Conservation (phyloP, 2,888 invertebrate species). For the Congeria kusceri region DNA sequence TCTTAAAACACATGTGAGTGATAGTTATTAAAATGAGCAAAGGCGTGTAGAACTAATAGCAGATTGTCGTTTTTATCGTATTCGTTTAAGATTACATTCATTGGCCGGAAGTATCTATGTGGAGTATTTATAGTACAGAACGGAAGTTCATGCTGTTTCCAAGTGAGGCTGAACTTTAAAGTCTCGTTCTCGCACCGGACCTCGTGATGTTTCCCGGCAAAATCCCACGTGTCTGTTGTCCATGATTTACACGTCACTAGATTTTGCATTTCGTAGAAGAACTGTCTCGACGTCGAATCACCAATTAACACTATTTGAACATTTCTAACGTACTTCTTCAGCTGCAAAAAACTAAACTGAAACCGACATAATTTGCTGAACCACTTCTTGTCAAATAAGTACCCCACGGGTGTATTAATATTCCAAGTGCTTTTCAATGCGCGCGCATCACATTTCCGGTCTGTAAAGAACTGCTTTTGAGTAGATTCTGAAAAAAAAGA, state of each 20-base stretch:
- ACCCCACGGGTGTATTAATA: conserved; percentile 25
- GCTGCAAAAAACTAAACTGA: neutral
- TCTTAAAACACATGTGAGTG: too few species aligned
- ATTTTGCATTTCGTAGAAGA: conserved; percentile 30
- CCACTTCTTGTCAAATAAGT: conserved; percentile 26
- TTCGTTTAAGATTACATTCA: too few species aligned
- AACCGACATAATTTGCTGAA: conserved; percentile 10
- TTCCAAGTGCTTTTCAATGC: conserved; percentile 16
- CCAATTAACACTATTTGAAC: conserved; percentile 37
- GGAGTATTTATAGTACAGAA: too few species aligned
- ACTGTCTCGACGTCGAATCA: conserved; percentile 50
- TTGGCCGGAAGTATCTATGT: too few species aligned
- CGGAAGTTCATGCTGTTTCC: too few species aligned
- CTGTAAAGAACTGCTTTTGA: neutral
- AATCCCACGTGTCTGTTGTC: too few species aligned
- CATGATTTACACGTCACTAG: conserved; percentile 39
- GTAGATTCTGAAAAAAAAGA: neutral
- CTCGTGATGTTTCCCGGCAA: too few species aligned
- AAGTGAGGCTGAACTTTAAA: too few species aligned
- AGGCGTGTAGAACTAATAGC: too few species aligned
- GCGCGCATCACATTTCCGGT: neutral
- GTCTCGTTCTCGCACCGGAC: too few species aligned
- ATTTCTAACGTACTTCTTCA: conserved; percentile 25
- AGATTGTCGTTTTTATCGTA: too few species aligned
- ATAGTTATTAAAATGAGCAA: too few species aligned